Conservation (phyloP, 2,888 invertebrate genomes). For the Troides helena region DNA sequence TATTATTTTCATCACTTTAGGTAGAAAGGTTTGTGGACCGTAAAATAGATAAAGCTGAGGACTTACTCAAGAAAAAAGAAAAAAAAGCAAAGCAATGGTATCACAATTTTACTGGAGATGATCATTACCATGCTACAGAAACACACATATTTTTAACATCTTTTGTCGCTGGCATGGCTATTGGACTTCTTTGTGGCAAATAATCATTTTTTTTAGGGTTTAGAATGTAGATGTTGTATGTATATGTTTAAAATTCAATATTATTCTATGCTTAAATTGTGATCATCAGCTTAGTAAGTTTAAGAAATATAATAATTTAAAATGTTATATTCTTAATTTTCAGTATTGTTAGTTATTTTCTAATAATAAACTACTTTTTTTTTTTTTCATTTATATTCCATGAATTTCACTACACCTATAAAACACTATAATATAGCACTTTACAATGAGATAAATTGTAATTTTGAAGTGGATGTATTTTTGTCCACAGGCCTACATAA, state of each 20-base stretch:
- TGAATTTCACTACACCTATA: not conserved
- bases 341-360: slow-evolving; percentile 21
- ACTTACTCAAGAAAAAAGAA: slow-evolving; percentile 84
- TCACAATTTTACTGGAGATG: slow-evolving; percentile 82
- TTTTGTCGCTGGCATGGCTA: slow-evolving; percentile 89
- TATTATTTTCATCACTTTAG: slow-evolving; percentile 66
- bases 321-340: slow-evolving; percentile 12
- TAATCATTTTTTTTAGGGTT: slow-evolving; percentile 37
- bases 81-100: slow-evolving; percentile 89
- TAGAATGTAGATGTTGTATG: not conserved
- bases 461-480: too few species aligned
- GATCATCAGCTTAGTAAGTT: slow-evolving; percentile 11
- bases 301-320: slow-evolving; percentile 12
- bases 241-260: slow-evolving; percentile 17
- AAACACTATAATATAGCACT: not conserved
- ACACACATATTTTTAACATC: slow-evolving; percentile 89
- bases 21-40: slow-evolving; percentile 90
- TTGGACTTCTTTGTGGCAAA: slow-evolving; percentile 82
- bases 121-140: slow-evolving; percentile 85
- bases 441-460: too few species aligned
- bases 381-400: not conserved
- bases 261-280: slow-evolving; percentile 11
- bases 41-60: slow-evolving; percentile 90
- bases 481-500: too few species aligned
- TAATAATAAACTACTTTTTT: slow-evolving; percentile 20